These are phyloP conservation scores for Diplolepis rosae DNA, from an alignment of 2,888 invertebrate genomes.

Conservation along the genomic window DNA sequence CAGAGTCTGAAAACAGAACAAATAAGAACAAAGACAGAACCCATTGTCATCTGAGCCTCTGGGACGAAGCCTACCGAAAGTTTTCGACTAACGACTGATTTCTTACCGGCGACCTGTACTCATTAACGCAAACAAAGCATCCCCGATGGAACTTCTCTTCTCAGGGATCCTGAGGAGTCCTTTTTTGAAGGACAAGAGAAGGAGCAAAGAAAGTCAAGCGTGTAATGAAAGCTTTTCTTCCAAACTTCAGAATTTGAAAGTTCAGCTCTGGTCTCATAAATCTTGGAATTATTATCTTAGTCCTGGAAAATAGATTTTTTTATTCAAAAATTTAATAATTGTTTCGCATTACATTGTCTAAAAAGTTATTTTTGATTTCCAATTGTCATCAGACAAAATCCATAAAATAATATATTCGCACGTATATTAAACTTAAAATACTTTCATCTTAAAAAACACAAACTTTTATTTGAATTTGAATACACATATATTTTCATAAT, in stretches of 20 bases:
- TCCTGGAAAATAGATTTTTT: neutral
- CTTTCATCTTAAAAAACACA: no score
- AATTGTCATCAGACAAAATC: no score
- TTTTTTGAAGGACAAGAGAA: constrained; percentile 12
- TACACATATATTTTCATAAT: no score
- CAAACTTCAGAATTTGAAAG: neutral
- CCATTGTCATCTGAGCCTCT: constrained; percentile 49
- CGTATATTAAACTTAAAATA: no score
- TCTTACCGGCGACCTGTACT: constrained; percentile 53
- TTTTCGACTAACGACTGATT: constrained; percentile 58
- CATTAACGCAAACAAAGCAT: constrained; percentile 60
- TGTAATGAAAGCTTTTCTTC: constrained; percentile 7
- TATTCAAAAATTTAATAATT: no score
- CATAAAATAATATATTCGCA: no score
- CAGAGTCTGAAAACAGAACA: constrained; percentile 36
- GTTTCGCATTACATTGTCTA: no score
- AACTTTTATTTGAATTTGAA: no score
- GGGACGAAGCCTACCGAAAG: constrained; percentile 48
- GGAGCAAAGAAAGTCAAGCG: neutral
- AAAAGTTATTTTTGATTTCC: no score
- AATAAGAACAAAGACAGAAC: constrained; percentile 43
- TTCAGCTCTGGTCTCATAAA: neutral
- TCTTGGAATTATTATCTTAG: neutral
- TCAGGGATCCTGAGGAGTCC: neutral
- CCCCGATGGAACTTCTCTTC: constrained; percentile 48